Evolutionary conservation across 2,888 invertebrate genomes (phyloP), one percentile per base, ranked within the genome.

Genomic region (Netelia virgata): DNA sequence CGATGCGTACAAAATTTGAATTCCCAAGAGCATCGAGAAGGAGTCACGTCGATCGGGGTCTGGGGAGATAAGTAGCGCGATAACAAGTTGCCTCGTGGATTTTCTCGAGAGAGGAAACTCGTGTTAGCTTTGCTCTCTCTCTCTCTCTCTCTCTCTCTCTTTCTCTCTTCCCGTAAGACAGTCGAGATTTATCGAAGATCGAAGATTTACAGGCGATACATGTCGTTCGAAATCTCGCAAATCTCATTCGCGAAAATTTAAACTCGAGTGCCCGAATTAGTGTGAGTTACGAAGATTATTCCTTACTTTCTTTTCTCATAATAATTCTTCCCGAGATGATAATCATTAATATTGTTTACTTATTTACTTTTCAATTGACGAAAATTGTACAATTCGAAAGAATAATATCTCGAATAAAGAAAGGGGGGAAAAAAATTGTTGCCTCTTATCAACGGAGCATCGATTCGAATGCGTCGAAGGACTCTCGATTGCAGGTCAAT

Each of bases 151-250:
- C 28, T 18, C 16, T 16, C 57, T 47, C 61, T 63, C 36, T 70
- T 28, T n/a, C 28, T n/a, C 10, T 16, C 55, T 6, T 50, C 73
- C 10, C 28, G 28, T 28, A 5, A 28, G 6, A 5, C 28, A 28
- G 43, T 57, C 66, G 70, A 66, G 66, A 73, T 72, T 73, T 80
- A 80, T 80, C 73, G 47, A 41, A 28, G 50, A 63, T 55, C n/a
- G 36, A 18, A 78, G 70, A 78, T 70, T 63, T 70, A 78, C 5
- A 70, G 69, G 55, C 53, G 36, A 55, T 70, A 55, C 55, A 20
- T 41, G n/a, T 16, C 66, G 73, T 72, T 36, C 50, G 36, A 18
- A 80, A 73, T 73, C 66, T 36, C 8, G 36, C 28, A 66, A 73
- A 57, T 80, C 50, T 28, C 73, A 20, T 57, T 66, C 16, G 41